A percentile compares a stretch with the other conserved stretches of the same genome.
Evolutionary conservation across 2,797 vertebrate species (phyloP).

Genomic region (Macrochelys suwanniensis): DNA sequence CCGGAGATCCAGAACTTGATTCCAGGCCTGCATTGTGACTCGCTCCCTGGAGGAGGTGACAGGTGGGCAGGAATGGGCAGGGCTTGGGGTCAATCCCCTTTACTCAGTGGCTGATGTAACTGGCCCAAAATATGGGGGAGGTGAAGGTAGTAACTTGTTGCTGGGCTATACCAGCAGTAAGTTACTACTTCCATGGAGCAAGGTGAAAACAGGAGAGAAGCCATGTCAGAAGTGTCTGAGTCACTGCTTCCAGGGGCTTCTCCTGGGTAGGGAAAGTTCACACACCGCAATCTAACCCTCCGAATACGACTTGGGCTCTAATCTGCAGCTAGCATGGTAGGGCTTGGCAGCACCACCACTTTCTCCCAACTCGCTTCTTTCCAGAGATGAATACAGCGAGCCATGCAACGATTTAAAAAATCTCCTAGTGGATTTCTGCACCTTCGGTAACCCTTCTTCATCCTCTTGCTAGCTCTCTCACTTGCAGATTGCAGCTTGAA

Average conservation of each 20-base stretch:
- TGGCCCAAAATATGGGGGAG: not conserved
- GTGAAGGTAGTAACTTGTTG: not conserved
- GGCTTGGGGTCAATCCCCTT: not conserved
- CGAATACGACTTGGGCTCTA: not conserved
- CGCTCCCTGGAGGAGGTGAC: no score
- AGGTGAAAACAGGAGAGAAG: not conserved
- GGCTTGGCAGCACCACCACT: not conserved
- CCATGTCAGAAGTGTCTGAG: not conserved
- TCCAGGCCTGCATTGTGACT: not conserved
- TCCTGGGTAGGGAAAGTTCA: not conserved
- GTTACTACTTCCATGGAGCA: not conserved
- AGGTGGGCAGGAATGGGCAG: no score
- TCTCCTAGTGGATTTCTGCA: constrained; percentile 53
- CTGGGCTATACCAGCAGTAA: not conserved
- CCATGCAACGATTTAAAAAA: constrained; percentile 64
- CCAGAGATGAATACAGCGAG: constrained; percentile 39
- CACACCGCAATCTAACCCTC: not conserved
- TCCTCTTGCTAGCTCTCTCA: constrained; percentile 20
- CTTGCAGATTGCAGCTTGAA: constrained; percentile 43
- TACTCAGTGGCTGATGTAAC: not conserved
- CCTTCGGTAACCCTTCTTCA: constrained; percentile 5
- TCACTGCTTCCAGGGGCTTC: rapidly evolving
- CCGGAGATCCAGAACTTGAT: not conserved
- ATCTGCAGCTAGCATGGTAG: not conserved
- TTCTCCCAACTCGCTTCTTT: not conserved